Percentiles rank a stretch among this genome's conserved stretches.
phyloP scores from a whole-genome alignment of 2,888 invertebrate genomes.

The Resseliella maxima region DNA sequence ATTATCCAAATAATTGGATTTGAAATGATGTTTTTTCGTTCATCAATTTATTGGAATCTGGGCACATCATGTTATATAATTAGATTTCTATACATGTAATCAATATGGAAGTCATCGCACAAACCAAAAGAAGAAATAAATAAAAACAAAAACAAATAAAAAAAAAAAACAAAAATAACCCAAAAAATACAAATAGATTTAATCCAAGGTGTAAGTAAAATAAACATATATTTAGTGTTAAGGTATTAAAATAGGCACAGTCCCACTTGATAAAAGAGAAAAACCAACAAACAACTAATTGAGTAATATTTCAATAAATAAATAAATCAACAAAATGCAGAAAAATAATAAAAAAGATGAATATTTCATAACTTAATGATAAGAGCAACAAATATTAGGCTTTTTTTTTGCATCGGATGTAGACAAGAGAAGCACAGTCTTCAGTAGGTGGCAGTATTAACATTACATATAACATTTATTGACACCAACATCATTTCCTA shows the following conservation, averaged over 20 bases:
- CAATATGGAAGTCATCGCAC: slow-evolving; percentile 45
- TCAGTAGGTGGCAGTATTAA: too few species aligned
- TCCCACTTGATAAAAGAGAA: not conserved
- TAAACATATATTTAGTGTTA: not conserved
- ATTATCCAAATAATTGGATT: too few species aligned
- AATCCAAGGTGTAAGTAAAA: slow-evolving; percentile 49
- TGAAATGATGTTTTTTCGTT: not conserved
- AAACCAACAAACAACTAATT: not conserved
- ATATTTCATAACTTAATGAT: slow-evolving; percentile 36
- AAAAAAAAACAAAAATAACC: not conserved
- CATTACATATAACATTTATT: too few species aligned
- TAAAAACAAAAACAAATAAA: not conserved
- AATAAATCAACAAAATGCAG: not conserved
- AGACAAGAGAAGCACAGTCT: too few species aligned
- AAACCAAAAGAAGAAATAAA: not conserved
- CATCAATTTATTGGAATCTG: not conserved
- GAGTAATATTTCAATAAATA: not conserved
- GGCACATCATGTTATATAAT: not conserved
- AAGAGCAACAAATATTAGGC: slow-evolving; percentile 36
- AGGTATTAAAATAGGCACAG: slow-evolving; percentile 5
- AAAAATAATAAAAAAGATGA: not conserved
- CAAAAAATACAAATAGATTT: slow-evolving; percentile 29
- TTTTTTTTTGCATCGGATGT: too few species aligned
- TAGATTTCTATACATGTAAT: slow-evolving; percentile 41
- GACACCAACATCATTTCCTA: too few species aligned